Evolutionary conservation across 1,140 invertebrate species (phyloP).

Genomic region (Holotrichia oblita): DNA sequence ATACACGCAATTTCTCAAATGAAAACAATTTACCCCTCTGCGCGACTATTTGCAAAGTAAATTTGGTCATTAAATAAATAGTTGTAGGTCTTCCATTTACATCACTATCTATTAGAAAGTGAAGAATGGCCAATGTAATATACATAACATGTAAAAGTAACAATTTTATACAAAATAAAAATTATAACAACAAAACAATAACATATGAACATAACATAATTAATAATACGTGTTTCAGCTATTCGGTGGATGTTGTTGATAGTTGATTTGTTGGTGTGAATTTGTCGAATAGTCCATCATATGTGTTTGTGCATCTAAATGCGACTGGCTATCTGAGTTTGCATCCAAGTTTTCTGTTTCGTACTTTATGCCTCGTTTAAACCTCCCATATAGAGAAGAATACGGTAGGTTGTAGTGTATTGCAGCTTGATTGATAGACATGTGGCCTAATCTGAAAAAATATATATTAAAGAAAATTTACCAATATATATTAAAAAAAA

Average conservation of each 20-base stretch:
- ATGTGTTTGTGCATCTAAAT: conserved; percentile 54
- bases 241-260: conserved; percentile 58
- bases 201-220: conserved; percentile 40
- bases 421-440: conserved; percentile 94
- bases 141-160: conserved; percentile 1
- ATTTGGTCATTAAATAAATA: conserved; percentile 28
- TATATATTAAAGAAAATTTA: no score
- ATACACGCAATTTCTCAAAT: no score
- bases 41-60: not conserved
- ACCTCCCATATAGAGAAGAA: conserved; percentile 86
- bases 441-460: conserved; percentile 79
- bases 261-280: conserved; percentile 58
- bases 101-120: not conserved
- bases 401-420: conserved; percentile 91
- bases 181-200: conserved; percentile 35
- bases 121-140: not conserved
- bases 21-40: no score
- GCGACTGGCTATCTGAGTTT: conserved; percentile 55
- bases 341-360: conserved; percentile 60
- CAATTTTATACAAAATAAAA: conserved; percentile 40
- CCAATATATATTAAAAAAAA: no score
- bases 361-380: conserved; percentile 77
- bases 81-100: not conserved
- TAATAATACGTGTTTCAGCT: conserved; percentile 56
- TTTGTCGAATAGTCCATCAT: conserved; percentile 57